phyloP scores from a whole-genome alignment of 2,888 invertebrate genomes.

The Augochlorella aurata region DNA sequence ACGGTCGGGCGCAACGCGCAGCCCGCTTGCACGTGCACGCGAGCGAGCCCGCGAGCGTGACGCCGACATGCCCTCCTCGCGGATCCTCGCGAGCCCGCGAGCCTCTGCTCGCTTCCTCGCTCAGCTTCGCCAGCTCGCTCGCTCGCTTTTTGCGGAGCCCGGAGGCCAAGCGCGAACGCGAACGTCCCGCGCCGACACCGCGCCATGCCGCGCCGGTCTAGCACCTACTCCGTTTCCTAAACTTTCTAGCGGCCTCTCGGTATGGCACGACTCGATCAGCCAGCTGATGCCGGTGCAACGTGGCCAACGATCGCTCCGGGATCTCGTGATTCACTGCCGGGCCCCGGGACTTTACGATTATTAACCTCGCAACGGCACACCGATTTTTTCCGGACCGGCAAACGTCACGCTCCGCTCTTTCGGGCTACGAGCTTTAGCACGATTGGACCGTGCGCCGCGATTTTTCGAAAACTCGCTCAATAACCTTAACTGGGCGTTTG shows the following conservation, averaged over 20 bases:
- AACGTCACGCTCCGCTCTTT: background rate
- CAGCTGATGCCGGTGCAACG: slow-evolving; percentile 1
- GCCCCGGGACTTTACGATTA: background rate
- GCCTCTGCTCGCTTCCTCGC: too few species aligned
- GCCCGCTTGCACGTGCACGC: slow-evolving; percentile 34
- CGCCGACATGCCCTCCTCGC: slow-evolving; percentile 1
- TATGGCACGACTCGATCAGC: slow-evolving; percentile 15
- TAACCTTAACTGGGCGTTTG: accelerated
- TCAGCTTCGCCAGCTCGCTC: too few species aligned
- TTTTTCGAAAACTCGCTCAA: background rate
- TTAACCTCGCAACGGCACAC: slow-evolving; percentile 1
- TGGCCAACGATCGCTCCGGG: background rate
- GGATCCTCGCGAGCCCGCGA: slow-evolving; percentile 49
- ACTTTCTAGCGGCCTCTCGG: slow-evolving; percentile 46
- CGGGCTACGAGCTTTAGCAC: background rate
- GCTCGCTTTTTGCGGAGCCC: slow-evolving; percentile 46
- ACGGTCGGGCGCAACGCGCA: slow-evolving; percentile 30
- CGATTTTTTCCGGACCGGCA: background rate
- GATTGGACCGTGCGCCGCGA: background rate
- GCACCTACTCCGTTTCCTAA: slow-evolving; percentile 44
- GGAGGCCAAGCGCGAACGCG: slow-evolving; percentile 33
- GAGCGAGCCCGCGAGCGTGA: slow-evolving; percentile 20
- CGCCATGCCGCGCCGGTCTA: slow-evolving; percentile 31
- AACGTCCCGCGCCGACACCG: slow-evolving; percentile 12
- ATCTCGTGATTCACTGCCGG: background rate